Conservation (phyloP, 2,113 vertebrate species). For the Sylvilagus bachmani region DNA sequence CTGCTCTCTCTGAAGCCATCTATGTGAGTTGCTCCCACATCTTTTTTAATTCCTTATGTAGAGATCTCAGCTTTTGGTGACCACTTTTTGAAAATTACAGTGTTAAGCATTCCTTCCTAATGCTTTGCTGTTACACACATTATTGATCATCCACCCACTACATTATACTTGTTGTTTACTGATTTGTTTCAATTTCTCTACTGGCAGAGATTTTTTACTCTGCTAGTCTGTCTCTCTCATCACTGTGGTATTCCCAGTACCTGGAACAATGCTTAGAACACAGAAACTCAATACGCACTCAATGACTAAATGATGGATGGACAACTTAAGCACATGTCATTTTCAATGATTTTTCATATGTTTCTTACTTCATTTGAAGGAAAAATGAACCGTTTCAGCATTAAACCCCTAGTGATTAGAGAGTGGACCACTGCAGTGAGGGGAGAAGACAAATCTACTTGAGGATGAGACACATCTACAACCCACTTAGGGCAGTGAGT, state of each 20-base stretch:
- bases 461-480: background rate
- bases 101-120: background rate
- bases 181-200: background rate
- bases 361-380: background rate
- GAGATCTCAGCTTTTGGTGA: background rate
- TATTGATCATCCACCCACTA: background rate
- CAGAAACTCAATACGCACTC: background rate
- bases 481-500: background rate
- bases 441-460: background rate
- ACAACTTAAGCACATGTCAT: background rate
- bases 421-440: background rate
- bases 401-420: background rate
- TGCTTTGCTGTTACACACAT: background rate
- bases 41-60: background rate
- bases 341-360: background rate
- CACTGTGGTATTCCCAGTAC: background rate
- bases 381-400: background rate
- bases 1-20: background rate
- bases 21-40: background rate
- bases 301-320: background rate
- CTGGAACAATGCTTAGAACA: background rate
- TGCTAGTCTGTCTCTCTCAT: background rate
- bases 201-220: background rate
- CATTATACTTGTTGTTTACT: background rate
- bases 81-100: no score